phyloP scores from a whole-genome alignment of 1,140 invertebrate genomes.

The Dolichoris vasculosae region DNA sequence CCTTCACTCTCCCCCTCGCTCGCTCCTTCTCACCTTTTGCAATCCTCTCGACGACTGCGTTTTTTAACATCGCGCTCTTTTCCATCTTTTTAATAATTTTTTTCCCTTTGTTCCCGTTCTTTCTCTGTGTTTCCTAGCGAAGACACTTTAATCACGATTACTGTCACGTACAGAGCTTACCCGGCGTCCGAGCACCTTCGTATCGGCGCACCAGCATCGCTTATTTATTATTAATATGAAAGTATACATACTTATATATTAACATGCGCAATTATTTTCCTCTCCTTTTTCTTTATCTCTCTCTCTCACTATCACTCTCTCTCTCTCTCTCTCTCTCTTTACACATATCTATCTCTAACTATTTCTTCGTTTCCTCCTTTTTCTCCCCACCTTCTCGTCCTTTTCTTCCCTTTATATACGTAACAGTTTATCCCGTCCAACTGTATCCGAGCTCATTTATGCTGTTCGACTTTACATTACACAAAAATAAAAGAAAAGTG shows the following conservation, averaged over 20 bases:
- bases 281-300: slow-evolving; percentile 30
- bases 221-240: slow-evolving; percentile 72
- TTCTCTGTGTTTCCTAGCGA: not conserved
- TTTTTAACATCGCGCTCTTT: slow-evolving; percentile 31
- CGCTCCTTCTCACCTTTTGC: slow-evolving; percentile 26
- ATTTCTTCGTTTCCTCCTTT: slow-evolving; percentile 40
- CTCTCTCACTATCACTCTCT: slow-evolving; percentile 50
- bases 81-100: not conserved
- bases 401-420: slow-evolving; percentile 31
- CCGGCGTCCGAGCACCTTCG: slow-evolving; percentile 66
- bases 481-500: slow-evolving; percentile 36
- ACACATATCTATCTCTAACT: not conserved
- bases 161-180: slow-evolving; percentile 72
- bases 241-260: slow-evolving; percentile 54
- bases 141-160: slow-evolving; percentile 58
- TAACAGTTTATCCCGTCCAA: slow-evolving; percentile 40
- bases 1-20: slow-evolving; percentile 22
- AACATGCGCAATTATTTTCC: slow-evolving; percentile 48
- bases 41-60: not conserved
- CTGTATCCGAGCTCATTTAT: slow-evolving; percentile 48
- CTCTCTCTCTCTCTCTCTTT: not conserved
- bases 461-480: slow-evolving; percentile 53
- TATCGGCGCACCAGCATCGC: slow-evolving; percentile 70
- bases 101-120: not conserved
- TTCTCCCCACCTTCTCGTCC: slow-evolving; percentile 31